Base-by-base conservation (phyloP, 2,113 vertebrate species). In the Pseudorasbora parva region DNA sequence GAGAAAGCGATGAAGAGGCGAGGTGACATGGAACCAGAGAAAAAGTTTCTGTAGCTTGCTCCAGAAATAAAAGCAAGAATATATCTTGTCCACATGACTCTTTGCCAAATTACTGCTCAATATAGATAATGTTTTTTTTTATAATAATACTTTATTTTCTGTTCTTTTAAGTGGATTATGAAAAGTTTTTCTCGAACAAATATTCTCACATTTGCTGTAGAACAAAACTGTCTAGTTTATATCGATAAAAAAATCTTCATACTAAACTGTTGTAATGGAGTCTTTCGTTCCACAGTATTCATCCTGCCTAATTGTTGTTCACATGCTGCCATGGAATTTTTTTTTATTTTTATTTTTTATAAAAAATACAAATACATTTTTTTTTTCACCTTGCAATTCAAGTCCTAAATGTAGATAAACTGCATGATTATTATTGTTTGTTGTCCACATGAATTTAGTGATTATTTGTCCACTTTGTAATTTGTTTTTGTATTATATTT, bases 1-100 rank as follows among this genome's bases (percentile, higher is more conserved):
- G 71, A 81, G 75, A 85, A 81, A 85, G 64, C 78, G 71, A 85
- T 33, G 71, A 86, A 86, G 82, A 72, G 84, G 75, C 14, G 57
- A 85, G 78, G 84, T 86, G 84, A 86, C 72, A 81, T 83, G 81
- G 68, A 73, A 79, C 23, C 78, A 80, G 47, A 77, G 41, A 60
- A 68, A 74, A 84, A 88, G 74, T 82, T 85, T 82, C 30, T 49
- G 66, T 51, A 78, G 79, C 75, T 60, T 23, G 5, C 23, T 41
- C 59, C 60, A 47, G 57, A 76, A 12, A 81, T 76, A 30, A 30
- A 77, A 47, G 49, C 41, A 77, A 49, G 37, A 43, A 19, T 68
- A 25, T 56, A 62, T 25, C 21, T 80, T 80, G 68, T 41, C 2
- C 1, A 2, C 21, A 37, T 59, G 33, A 17, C 11, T 43, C 19